Base-by-base conservation (phyloP, 2,888 invertebrate species). In the Macaria liturata region DNA sequence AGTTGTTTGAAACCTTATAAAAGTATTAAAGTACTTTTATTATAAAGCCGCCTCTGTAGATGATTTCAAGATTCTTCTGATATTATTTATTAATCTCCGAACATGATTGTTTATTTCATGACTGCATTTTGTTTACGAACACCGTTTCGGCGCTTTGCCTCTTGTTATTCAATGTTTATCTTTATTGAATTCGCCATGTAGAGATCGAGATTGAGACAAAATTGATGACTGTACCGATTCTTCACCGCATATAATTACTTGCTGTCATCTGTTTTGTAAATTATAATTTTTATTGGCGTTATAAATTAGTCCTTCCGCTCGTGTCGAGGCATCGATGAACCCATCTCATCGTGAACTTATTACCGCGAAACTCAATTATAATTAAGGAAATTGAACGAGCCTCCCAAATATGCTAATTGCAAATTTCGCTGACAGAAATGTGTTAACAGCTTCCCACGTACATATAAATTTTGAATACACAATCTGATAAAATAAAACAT, bases 401-500 rank as follows among this genome's bases (percentile, higher is more conserved):
- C 49, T 49, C 32, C 9, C 31, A 49, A 57, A 57, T 57, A 52
- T 57, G 52, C 57, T 53, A 49, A 54, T 54, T 30, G 30, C 37
- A 47, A 59, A 54, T 54, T 59, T 59, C 50, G 58, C 54, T 48
- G 47, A 53, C 55, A 56, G 32, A 53, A 60, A 56, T 9, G 52
- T 53, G 55, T 49, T 60, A 60, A 55, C 44, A 57, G 43, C 57
- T 57, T 61, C 57, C 56, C 61, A 61, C 52, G 50, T 45, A 51
- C 46, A 56, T 55, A 54, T 54, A 59, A 43, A 57, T 49, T 56
- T 46, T 47, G 40, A 7, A 49, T 55, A 55, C 61, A 62, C 56
- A 62, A 66, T 62, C 60, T 59, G 66, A 60, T 60, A 56, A 62
- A 57, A 64, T 65, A 61, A 62, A 64, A 58, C 46, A 49, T 56